Evolutionary conservation across 2,797 vertebrate genomes (phyloP), one percentile per base, ranked within the genome.

Genomic region (Sparus aurata): DNA sequence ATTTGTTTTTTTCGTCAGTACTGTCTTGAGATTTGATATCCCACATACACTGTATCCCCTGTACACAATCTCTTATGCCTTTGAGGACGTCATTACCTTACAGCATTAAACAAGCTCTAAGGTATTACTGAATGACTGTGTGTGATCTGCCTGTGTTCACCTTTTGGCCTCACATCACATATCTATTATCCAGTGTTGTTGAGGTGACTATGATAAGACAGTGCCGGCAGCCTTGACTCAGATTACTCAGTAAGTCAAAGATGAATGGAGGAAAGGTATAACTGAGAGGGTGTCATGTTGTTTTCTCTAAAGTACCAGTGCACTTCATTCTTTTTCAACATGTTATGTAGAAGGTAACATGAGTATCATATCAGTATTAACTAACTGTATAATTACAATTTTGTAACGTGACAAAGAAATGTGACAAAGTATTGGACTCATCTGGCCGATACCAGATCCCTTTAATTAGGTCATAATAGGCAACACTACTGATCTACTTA

Each of bases 81-180:
- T 4, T 55, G 10, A 20, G 45, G 63, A 64, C 46, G 38, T 49
- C 27, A 23, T 38, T 46, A 45, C 25, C 23, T 22, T 8, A 10
- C 27, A 54, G 53, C 47, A 59, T 64, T 43, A 60, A 65, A 46
- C 12, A 27, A n/a, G n/a, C 45, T 58, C 53, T 47, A 43, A 46
- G 38, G 43, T 13, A 13, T 15, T 17, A 52, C 16, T 30, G 27
- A 45, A 16, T 9, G 16, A 55, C 41, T 18, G n/a, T n/a, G 22
- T 0, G 0, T 53, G 52, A 68, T 38, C 58, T n/a, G 9, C 23
- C 55, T 13, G 43, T 15, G 55, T 22, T 76, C 27, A 66, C 77
- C 69, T 77, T 50, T 13, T 75, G 72, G 81, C 76, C 76, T 61
- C 55, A 18, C 55, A 22, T 67, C 52, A 38, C 20, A 54, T 54